These are phyloP conservation scores for Amphiura filiformis DNA, from an alignment of 35 echinoderm and acorn worm species.

Conservation along the genomic window DNA sequence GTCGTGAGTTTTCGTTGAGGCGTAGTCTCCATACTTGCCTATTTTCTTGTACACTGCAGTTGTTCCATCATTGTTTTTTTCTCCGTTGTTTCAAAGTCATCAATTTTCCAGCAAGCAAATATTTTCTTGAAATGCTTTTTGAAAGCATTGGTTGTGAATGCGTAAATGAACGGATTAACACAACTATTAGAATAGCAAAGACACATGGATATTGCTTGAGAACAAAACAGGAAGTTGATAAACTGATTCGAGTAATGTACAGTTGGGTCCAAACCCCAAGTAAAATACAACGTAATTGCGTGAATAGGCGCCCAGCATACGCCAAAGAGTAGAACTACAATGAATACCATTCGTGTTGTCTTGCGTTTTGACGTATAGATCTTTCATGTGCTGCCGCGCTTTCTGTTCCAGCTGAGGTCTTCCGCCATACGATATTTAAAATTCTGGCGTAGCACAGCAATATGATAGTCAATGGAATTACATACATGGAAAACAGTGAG, in stretches of 20 bases:
- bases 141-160: constrained; percentile 82
- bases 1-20: constrained; percentile 64
- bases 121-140: constrained; percentile 93
- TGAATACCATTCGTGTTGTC: constrained; percentile 90
- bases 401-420: constrained; percentile 85
- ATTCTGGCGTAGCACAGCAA: constrained; percentile 87
- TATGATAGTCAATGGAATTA: constrained; percentile 75
- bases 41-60: constrained; percentile 66
- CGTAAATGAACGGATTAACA: constrained; percentile 96
- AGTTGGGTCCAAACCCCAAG: background rate
- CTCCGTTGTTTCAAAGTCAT: constrained; percentile 30
- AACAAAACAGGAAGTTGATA: background rate
- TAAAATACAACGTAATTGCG: constrained; percentile 34
- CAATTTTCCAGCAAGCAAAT: constrained; percentile 49
- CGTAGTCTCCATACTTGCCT: constrained; percentile 74
- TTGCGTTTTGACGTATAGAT: constrained; percentile 97
- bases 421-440: constrained; percentile 81
- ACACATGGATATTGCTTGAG: constrained; percentile 62
- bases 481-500: constrained; percentile 73
- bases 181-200: constrained; percentile 91
- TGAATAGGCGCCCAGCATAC: constrained; percentile 87
- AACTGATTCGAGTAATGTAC: background rate
- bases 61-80: constrained; percentile 47
- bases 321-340: constrained; percentile 82
- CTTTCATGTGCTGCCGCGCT: constrained; percentile 86